A percentile compares a stretch with the other conserved stretches of the same genome.
phyloP scores from a whole-genome alignment of 2,797 vertebrate species.

The Labroides dimidiatus region DNA sequence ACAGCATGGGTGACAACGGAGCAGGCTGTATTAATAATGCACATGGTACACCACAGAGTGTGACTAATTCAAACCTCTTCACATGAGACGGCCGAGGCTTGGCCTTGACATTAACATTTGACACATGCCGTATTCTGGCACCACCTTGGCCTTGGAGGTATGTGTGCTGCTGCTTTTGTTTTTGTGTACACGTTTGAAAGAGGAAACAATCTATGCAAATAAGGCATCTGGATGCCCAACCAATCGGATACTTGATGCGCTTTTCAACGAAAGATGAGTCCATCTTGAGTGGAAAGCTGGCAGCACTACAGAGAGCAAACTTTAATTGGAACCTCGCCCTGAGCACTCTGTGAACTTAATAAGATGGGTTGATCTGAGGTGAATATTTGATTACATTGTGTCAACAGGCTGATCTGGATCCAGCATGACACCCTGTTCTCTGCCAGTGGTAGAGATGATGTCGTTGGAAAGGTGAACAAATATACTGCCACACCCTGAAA shows the following conservation, averaged over 20 bases:
- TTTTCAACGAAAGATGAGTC: neutral
- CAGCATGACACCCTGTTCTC: constrained; percentile 41
- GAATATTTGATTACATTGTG: constrained; percentile 50
- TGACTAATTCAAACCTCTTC: constrained; percentile 79
- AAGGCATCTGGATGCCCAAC: neutral
- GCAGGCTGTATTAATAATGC: constrained; percentile 80
- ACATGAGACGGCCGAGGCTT: constrained; percentile 63
- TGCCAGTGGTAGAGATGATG: neutral
- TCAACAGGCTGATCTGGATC: constrained; percentile 21
- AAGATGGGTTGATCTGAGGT: constrained; percentile 51
- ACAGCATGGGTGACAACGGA: constrained; percentile 36
- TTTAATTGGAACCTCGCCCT: constrained; percentile 11
- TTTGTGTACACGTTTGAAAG: neutral
- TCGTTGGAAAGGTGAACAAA: constrained; percentile 31
- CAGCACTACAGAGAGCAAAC: constrained; percentile 39
- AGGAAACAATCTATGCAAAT: neutral
- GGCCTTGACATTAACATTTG: constrained; percentile 43
- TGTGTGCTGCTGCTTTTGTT: neutral
- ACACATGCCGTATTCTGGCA: constrained; percentile 7
- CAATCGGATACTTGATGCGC: constrained; percentile 12
- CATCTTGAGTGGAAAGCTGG: constrained; percentile 37
- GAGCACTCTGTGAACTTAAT: constrained; percentile 17
- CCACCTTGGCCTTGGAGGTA: constrained; percentile 14
- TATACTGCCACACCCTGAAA: constrained; percentile 44
- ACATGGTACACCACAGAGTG: constrained; percentile 65